phyloP scores from a whole-genome alignment of 2,888 invertebrate species.

The Falcaria lacertinaria region DNA sequence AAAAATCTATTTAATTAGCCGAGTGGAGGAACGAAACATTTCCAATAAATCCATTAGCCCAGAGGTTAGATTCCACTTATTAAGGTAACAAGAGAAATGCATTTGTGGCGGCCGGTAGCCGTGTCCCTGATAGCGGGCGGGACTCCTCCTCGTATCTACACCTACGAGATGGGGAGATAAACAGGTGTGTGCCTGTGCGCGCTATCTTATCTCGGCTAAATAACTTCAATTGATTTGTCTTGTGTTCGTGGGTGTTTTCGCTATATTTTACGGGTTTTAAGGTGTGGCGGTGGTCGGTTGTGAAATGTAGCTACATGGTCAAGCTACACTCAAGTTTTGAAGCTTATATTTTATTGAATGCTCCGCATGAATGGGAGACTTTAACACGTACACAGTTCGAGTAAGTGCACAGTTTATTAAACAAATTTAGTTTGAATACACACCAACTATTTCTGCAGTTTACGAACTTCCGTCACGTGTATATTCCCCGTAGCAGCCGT shows the following conservation, averaged over 20 bases:
- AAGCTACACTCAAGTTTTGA: too few relatives aligned
- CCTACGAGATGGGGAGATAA: conserved; percentile 59
- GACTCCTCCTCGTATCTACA: conserved; percentile 52
- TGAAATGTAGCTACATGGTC: too few relatives aligned
- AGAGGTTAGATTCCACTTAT: conserved; percentile 43
- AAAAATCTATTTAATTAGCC: conserved; percentile 2
- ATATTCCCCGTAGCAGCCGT: conserved; percentile 13
- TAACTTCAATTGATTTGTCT: conserved; percentile 3
- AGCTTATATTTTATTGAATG: too few relatives aligned
- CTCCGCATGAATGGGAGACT: too few relatives aligned
- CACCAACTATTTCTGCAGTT: background rate
- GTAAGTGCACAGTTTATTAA: too few relatives aligned
- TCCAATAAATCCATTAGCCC: conserved; percentile 17
- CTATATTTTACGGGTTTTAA: background rate
- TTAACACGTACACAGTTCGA: too few relatives aligned
- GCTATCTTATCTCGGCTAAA: conserved; percentile 2
- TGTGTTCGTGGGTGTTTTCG: background rate
- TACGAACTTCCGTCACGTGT: background rate
- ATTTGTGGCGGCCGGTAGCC: conserved; percentile 61
- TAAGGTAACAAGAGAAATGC: conserved; percentile 72
- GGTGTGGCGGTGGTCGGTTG: background rate
- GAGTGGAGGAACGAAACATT: background rate
- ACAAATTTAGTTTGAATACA: background rate
- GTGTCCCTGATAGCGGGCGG: conserved; percentile 46
- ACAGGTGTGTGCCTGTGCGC: conserved; percentile 49